Evolutionary conservation across 2,888 invertebrate genomes (phyloP).

Genomic region (Drosophila dives): DNA sequence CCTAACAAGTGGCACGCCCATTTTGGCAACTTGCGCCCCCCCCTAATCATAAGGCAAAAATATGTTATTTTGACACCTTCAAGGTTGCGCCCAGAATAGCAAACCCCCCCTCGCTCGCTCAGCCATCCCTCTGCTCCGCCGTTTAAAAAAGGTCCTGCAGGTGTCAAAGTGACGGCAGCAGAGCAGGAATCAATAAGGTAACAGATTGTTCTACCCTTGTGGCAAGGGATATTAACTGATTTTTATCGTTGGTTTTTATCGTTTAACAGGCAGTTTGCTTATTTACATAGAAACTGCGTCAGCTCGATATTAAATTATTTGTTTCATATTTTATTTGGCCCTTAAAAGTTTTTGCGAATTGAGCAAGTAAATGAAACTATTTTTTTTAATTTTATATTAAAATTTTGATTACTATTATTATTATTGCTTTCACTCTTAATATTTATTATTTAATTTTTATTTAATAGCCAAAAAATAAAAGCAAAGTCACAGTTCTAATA

Average conservation of each 20-base stretch:
- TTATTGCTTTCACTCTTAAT: neutral
- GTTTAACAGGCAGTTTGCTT: constrained; percentile 1
- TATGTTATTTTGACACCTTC: constrained; percentile 81
- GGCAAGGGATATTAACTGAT: constrained; percentile 43
- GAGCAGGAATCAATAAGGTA: constrained; percentile 54
- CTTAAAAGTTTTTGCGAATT: neutral
- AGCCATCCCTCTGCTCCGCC: neutral
- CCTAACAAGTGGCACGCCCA: constrained; percentile 77
- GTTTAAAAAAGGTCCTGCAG: constrained; percentile 7
- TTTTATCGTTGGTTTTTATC: constrained; percentile 15
- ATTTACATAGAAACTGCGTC: constrained; percentile 16
- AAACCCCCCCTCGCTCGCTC: neutral
- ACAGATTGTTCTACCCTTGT: constrained; percentile 48
- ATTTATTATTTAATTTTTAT: accelerated
- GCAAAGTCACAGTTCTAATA: neutral
- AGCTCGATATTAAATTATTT: constrained; percentile 27
- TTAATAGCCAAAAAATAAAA: neutral
- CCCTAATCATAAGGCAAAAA: constrained; percentile 32
- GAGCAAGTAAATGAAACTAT: neutral
- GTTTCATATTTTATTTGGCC: neutral
- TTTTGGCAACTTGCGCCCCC: neutral
- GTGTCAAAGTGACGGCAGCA: constrained; percentile 4
- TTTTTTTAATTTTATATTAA: neutral
- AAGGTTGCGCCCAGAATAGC: constrained; percentile 68
- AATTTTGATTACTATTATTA: neutral